Conservation (phyloP, 2,888 invertebrate genomes). For the Caenorhabditis imperialis region DNA sequence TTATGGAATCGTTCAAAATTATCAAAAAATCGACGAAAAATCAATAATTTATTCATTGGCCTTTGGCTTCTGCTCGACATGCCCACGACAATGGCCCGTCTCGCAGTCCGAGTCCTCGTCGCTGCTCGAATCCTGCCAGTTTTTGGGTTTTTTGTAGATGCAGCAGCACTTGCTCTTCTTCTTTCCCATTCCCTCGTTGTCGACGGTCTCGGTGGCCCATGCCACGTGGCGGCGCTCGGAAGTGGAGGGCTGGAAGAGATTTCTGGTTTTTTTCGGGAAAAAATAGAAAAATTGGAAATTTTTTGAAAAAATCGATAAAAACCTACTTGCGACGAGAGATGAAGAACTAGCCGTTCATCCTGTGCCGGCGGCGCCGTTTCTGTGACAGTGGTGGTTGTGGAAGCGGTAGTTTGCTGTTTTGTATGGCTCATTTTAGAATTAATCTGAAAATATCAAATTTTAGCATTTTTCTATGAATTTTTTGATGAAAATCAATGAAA, state of each 20-base stretch:
- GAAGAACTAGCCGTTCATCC: constrained; percentile 32
- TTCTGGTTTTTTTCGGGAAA: constrained; percentile 2
- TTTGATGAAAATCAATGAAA: no score
- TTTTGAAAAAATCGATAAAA: constrained; percentile 2
- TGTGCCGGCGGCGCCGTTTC: neutral
- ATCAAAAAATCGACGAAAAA: no score
- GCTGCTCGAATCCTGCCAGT: constrained; percentile 70
- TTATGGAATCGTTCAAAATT: neutral
- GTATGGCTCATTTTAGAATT: constrained; percentile 36
- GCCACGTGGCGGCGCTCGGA: constrained; percentile 53
- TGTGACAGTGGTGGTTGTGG: constrained; percentile 26
- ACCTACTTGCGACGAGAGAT: constrained; percentile 9
- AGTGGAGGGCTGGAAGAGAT: constrained; percentile 22
- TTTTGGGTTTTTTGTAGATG: constrained; percentile 74
- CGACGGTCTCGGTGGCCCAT: constrained; percentile 69
- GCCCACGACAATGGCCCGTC: constrained; percentile 76
- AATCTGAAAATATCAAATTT: no score
- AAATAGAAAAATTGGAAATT: constrained; percentile 1
- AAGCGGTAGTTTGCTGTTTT: constrained; percentile 18
- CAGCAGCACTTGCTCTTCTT: constrained; percentile 77
- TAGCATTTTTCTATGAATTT: no score
- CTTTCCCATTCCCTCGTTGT: constrained; percentile 74
- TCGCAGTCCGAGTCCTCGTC: constrained; percentile 72
- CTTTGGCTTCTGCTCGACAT: constrained; percentile 71
- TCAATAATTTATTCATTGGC: no score